These are phyloP conservation scores for Agrilus mali DNA, from an alignment of 2,888 invertebrate species.

Conservation along the genomic window DNA sequence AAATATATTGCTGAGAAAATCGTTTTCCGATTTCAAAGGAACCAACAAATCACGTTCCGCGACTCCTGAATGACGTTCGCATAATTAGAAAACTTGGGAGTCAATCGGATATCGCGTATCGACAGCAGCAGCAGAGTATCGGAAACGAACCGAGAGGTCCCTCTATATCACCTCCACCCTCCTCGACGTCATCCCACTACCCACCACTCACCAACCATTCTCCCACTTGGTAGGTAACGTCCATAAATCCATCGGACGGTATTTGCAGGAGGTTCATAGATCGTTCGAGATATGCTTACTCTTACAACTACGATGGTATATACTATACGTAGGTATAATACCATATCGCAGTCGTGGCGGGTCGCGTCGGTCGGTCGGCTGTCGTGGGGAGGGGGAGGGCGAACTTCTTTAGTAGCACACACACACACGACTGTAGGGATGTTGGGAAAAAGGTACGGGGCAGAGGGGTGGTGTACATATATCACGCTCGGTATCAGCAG, in stretches of 20 bases:
- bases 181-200: no score
- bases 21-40: constrained; percentile 1
- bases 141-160: constrained; percentile 7
- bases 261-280: constrained; percentile 33
- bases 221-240: constrained; percentile 14
- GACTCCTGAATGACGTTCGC: constrained; percentile 18
- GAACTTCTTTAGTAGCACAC: no score
- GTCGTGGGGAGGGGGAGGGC: no score
- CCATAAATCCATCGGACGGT: constrained; percentile 31
- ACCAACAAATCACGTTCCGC: constrained; percentile 15
- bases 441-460: no score
- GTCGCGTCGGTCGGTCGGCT: no score
- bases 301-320: no score
- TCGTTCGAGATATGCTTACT: constrained; percentile 26
- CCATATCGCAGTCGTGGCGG: no score
- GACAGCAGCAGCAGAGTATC: constrained; percentile 5
- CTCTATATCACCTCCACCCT: constrained; percentile 2
- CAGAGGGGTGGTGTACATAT: constrained; percentile 21
- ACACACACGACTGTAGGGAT: no score
- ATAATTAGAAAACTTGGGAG: constrained; percentile 18
- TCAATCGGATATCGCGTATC: constrained; percentile 14
- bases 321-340: no score
- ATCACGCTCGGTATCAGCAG: constrained; percentile 32
- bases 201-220: no score
- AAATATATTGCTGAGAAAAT: not conserved